Evolutionary conservation across 2,888 invertebrate genomes (phyloP), one percentile per base, ranked within the genome.

Genomic region (Oeneis ivallda): DNA sequence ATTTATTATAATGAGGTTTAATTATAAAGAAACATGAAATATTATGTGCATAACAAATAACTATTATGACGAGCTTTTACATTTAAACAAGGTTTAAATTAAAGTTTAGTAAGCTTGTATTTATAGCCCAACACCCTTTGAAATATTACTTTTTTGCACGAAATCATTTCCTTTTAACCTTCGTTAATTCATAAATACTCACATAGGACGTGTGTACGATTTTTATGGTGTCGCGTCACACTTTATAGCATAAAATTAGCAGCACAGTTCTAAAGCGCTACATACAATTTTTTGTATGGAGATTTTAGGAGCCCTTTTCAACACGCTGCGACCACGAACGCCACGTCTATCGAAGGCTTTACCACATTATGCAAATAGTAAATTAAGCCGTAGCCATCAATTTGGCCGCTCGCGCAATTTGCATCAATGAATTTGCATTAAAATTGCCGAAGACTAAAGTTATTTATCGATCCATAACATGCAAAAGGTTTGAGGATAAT

Each of bases 351-450:
- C 26, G 26, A 26, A 26, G 26, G 26, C 26, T 26, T 26, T 26
- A 26, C 13, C 34, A 37, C 9, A 58, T 32, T 58, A 58, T 58
- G 43, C 32, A 58, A 45, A 45, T 58, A 45, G 13, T 32, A 47
- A 58, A 58, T 58, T 45, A 45, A 45, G 58, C 45, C 45, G 45
- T 0, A 15, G 32, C 45, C 41, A 45, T 45, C n/a, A 58, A 58
- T 58, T 26, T 56, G 39, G 41, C 39, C 34, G 32, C 15, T 45
- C 45, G 45, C 58, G 58, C 58, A 58, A 58, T 58, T 58, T 15
- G 26, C 45, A 58, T 58, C n/a, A 58, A 58, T 45, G 7, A 32
- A 53, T 53, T 49, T 39, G 56, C 56, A 56, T 56, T 58, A 47
- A 58, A 43, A 58, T 34, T 32, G 45, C 58, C 32, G 41, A 32